Base-by-base conservation (phyloP, 2,797 vertebrate genomes). In the Remorina albescens region DNA sequence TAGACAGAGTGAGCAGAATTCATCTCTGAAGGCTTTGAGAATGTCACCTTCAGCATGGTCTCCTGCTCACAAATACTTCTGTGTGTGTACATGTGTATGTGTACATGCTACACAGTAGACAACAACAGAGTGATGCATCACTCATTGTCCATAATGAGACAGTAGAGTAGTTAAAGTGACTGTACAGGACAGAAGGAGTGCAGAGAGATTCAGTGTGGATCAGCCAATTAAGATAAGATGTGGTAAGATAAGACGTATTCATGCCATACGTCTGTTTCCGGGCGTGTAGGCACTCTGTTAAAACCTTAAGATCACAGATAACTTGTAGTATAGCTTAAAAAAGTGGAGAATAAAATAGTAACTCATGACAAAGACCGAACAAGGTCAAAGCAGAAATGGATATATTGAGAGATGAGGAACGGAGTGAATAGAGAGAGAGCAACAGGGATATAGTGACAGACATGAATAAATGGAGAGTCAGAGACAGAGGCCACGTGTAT, bases 161-260 rank as follows among this genome's bases (percentile, higher is more conserved):
- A 34, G 64, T 5, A 41, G 56, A 79, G 78, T 84, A 84, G 78
- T 75, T 13, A 78, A 63, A 67, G 58, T 56, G 65, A 23, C 49
- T 56, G 70, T 68, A 53, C 73, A 71, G 58, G 69, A 74, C 53
- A 49, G 60, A 74, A 26, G 63, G 71, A 76, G 66, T 62, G 61
- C 37, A 75, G 63, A 62, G 75, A 74, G 60, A 69, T 46, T 75
- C 51, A 11, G 23, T 39, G 41, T 51, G 84, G 79, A 86, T 88
- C 77, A 86, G 83, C 85, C 79, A 26, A 81, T 80, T 81, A 50
- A 80, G 80, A 86, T 86, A 71, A 81, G 79, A 86, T 86, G 25
- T 55, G 53, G 70, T 62, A 44, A 72, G 60, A 69, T 74, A 50
- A 81, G 65, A 68, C 60, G 61, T 74, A 39, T 62, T 82, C 65